Evolutionary conservation across 2,113 vertebrate genomes (phyloP), one percentile per base, ranked within the genome.

Genomic region (Columba livia): DNA sequence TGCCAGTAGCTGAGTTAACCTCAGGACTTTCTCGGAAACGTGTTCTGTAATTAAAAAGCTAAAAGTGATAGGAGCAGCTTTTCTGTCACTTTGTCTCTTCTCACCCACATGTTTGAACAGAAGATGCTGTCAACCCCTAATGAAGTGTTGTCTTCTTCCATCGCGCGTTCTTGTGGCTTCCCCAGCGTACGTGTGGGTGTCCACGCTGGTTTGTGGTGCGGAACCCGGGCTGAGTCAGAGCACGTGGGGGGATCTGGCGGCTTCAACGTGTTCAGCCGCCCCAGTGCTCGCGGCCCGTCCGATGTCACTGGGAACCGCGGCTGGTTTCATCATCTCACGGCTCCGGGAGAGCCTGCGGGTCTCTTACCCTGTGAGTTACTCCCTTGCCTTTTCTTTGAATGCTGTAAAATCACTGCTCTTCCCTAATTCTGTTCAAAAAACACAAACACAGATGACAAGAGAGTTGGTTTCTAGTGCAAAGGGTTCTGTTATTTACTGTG

Each of bases 231-330:
- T 93, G 94, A 95, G 50, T 90, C 92, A 72, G 62, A 79, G 74
- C 7, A 28, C 3, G 11, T 32, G 79, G 42, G 61, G 74, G 61
- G 24, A 50, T 48, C 61, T 72, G 85, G 66, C 85, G 66, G 48
- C 75, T 61, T 20, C 58, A 10, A 0, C 0, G 0, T 24, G 6
- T n/a, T 69, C 2, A 0, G 7, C 18, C 50, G n/a, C 20, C 34
- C 34, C 1, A 0, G 3, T 53, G 38, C 28, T 85, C 44, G 4
- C 15, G 4, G 66, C 57, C 54, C 1, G 2, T 62, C 53, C 6
- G 0, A 2, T 42, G 18, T 21, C 0, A 0, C 58, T 57, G 61
- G 38, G 53, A 50, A 58, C 23, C 6, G 0, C 1, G 9, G 3
- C 2, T 31, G 6, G 9, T 36, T 57, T n/a, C 50, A 6, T 26